These are phyloP conservation scores for Oppia nitens DNA, from an alignment of 1,140 invertebrate species.

Conservation along the genomic window DNA sequence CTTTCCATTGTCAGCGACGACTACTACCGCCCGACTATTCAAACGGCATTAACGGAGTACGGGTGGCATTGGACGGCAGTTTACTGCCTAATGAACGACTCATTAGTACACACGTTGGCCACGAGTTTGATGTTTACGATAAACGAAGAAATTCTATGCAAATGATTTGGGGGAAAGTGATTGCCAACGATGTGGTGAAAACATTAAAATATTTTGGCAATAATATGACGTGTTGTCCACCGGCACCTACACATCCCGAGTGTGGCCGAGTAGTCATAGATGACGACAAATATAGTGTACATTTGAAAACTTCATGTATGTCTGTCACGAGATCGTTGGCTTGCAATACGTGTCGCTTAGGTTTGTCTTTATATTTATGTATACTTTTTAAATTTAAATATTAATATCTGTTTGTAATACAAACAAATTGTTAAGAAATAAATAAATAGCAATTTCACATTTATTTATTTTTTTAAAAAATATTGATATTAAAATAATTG, in stretches of 20 bases:
- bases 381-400: too few relatives aligned
- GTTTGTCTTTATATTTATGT: too few relatives aligned
- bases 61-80: constrained; percentile 23
- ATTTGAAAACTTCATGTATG: too few relatives aligned
- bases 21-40: constrained; percentile 43
- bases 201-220: constrained; percentile 12
- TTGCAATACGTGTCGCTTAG: too few relatives aligned
- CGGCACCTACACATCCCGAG: neutral
- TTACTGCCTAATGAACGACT: constrained; percentile 33
- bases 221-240: constrained; percentile 13
- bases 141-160: constrained; percentile 8
- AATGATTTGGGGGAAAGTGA: constrained; percentile 18
- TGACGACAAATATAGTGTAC: too few relatives aligned
- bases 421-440: too few relatives aligned
- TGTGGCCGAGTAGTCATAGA: too few relatives aligned
- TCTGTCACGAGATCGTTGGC: too few relatives aligned
- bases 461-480: too few relatives aligned
- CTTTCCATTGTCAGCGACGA: constrained; percentile 31
- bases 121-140: constrained; percentile 13
- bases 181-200: constrained; percentile 20
- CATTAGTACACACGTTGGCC: constrained; percentile 30
- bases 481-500: too few relatives aligned
- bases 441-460: too few relatives aligned
- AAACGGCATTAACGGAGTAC: constrained; percentile 34
- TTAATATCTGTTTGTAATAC: too few relatives aligned